Percentiles rank a stretch among this genome's conserved stretches.
Evolutionary conservation across 2,797 vertebrate genomes (phyloP).

Genomic region (Syngnathus rostellatus): DNA sequence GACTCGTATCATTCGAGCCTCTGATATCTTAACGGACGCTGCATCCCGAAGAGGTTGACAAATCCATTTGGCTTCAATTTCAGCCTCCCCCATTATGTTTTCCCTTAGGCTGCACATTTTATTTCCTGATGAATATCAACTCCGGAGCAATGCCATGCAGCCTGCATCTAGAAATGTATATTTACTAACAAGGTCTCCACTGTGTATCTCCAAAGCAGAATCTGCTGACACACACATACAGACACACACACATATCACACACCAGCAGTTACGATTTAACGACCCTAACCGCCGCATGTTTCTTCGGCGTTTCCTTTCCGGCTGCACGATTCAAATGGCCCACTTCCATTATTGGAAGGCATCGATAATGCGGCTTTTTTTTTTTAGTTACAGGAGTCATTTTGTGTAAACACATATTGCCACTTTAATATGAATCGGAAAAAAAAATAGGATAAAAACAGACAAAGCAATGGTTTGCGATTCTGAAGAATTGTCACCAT

Average conservation of each 20-base stretch:
- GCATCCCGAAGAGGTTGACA: slow-evolving; percentile 15
- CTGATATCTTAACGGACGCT: background rate
- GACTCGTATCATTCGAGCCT: no score
- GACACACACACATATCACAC: background rate
- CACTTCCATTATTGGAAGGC: background rate
- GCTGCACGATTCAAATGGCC: background rate
- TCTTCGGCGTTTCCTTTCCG: background rate
- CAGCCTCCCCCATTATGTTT: slow-evolving; percentile 24
- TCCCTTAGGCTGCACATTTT: slow-evolving; percentile 29
- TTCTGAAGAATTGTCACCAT: slow-evolving; percentile 14
- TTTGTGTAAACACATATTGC: background rate
- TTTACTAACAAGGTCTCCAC: slow-evolving; percentile 4
- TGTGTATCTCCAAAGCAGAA: background rate
- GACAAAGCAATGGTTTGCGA: background rate
- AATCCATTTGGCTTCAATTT: slow-evolving; percentile 30
- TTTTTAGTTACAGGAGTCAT: background rate
- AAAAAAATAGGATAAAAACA: background rate
- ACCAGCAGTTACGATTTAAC: background rate
- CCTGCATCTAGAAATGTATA: slow-evolving; percentile 10
- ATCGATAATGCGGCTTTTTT: background rate
- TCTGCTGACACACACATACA: background rate
- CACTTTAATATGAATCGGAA: background rate
- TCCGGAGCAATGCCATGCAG: slow-evolving; percentile 7
- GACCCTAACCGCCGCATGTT: background rate
- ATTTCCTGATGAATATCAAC: slow-evolving; percentile 28